phyloP scores from a whole-genome alignment of 2,113 vertebrate species.

The Motacilla alba region DNA sequence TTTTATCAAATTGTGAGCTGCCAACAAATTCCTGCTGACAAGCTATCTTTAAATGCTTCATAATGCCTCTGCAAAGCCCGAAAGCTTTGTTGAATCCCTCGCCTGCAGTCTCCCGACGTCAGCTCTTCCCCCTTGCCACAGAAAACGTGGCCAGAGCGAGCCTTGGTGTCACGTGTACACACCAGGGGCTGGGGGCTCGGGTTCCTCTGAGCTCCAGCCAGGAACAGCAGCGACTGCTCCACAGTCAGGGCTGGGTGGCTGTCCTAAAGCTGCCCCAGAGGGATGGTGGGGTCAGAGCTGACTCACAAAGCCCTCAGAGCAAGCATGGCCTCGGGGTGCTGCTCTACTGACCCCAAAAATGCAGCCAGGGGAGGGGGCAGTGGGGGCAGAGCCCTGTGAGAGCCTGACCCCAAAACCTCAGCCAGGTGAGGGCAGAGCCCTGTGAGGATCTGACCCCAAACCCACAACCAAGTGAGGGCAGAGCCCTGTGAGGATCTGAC shows the following conservation, averaged over 20 bases:
- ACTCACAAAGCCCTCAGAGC: neutral
- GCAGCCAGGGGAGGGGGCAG: neutral
- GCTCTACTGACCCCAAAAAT: fast-evolving
- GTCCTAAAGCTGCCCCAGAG: neutral
- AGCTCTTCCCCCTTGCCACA: neutral
- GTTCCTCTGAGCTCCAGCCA: neutral
- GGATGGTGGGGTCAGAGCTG: fast-evolving
- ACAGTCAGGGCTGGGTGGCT: fast-evolving
- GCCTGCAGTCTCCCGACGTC: neutral
- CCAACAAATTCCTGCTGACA: constrained; percentile 42
- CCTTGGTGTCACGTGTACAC: fast-evolving
- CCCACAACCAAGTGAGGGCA: neutral
- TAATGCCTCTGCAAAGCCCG: constrained; percentile 38
- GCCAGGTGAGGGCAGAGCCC: neutral
- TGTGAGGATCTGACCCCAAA: fast-evolving
- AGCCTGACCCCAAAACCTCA: fast-evolving
- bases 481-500: neutral
- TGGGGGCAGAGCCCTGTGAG: fast-evolving
- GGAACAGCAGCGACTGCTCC: neutral
- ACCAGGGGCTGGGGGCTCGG: fast-evolving
- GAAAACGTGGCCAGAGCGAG: neutral
- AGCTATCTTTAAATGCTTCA: constrained; percentile 38
- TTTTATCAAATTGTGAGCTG: constrained; percentile 56
- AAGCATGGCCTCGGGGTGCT: neutral
- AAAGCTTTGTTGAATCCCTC: neutral